Evolutionary conservation across 2,888 invertebrate genomes (phyloP), one percentile per base, ranked within the genome.

Genomic region (Stenichneumon culpator): DNA sequence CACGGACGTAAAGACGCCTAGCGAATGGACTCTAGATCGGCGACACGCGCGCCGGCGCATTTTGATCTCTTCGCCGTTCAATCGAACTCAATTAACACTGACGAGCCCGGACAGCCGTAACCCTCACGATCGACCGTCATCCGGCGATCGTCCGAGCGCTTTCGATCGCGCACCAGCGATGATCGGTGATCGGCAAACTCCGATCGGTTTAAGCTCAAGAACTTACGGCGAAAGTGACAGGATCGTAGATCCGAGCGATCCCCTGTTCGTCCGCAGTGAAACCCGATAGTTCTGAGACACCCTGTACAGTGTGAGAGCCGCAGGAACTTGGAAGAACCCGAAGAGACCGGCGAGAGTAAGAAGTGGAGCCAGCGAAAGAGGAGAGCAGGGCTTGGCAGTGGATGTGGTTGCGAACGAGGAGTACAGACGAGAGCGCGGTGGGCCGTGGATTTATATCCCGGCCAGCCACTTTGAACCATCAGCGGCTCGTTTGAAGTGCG

Each of bases 401-500:
- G 78, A 72, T 75, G 68, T 32, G 68, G 75, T 70, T 70, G 75
- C 67, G 63, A 25, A 72, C 57, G 63, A 74, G 47, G 68, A 50
- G 70, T 77, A 82, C 75, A 72, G 54, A 78, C 63, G 77, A 79
- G 82, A 85, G 82, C 57, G 91, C 91, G 92, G 92, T 93, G 91
- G 93, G 91, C 91, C 81, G 86, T 91, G 92, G 93, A 94, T 93
- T 94, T 94, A 94, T 93, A 93, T 92, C 93, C 92, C 88, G 89
- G 90, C 90, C 92, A 93, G 93, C 92, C 93, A 93, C 94, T 94
- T 93, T 92, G 93, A 93, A 92, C 93, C 93, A 93, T 94, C 94
- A 94, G 93, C 93, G 93, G 93, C 92, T 92, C 93, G 93, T 94
- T 93, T 93, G 93, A 93, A 93, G 93, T 93, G 90, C 91, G 89